Base-by-base conservation (phyloP, 2,888 invertebrate genomes). In the Physocephala rufipes region DNA sequence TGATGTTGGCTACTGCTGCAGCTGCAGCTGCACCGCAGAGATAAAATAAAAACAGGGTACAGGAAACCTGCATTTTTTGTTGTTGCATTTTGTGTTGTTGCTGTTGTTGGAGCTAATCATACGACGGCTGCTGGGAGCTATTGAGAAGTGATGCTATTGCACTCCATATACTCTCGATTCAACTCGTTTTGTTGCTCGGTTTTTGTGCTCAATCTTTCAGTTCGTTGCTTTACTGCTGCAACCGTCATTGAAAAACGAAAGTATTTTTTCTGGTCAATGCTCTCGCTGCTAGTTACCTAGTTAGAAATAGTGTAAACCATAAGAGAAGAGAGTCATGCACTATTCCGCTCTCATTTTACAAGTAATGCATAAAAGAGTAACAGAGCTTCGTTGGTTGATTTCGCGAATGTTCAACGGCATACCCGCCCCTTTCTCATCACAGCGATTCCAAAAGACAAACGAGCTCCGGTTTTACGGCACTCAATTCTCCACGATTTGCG, bases 201-300 rank as follows among this genome's bases (percentile, higher is more conserved):
- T 61, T 61, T 61, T 61, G 3, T 19, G 62, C 62, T 62, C 30
- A 21, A 9, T 19, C 43, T 26, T 16, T 36, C 51, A 12, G 28
- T 49, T 64, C 49, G 1, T 26, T 21, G 67, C 67, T 58, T 59
- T 61, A 24, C 67, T 30, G 26, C 61, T 36, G 43, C 55, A 28
- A 61, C 49, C 61, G 85, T 84, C 86, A 85, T 85, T 85, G 85
- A 85, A 85, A 84, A 85, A 86, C 83, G 86, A 85, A 85, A 85
- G 85, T 85, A 82, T 70, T 70, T 68, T 76, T 36, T 68, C 26
- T 61, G 64, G 63, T 70, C 70, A 45, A 47, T 19, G 21, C 28
- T n/a, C 16, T 21, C 24, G 4, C 28, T 21, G 26, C 24, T 15
- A 13, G 1, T 2, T 24, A 2, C 58, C n/a, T n/a, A n/a, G n/a